A percentile compares a stretch with the other conserved stretches of the same genome.
Evolutionary conservation across 37 sponge, comb jelly and placozoan species (phyloP).

Genomic region (Tethya wilhelma): DNA sequence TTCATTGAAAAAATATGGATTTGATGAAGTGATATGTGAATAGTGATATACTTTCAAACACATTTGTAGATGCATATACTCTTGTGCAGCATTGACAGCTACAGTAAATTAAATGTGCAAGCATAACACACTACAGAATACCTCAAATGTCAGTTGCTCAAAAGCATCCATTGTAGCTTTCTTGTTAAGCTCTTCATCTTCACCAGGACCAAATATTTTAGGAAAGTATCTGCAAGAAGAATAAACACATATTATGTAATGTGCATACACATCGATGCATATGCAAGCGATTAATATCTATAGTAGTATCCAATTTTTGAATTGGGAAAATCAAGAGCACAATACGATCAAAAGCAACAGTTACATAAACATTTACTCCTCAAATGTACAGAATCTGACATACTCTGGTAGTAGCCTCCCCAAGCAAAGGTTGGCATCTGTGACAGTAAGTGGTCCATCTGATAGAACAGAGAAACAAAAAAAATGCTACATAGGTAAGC

Average conservation of each 20-base stretch:
- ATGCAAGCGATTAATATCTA: too few relatives aligned
- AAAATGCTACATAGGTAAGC: neutral
- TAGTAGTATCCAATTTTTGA: too few relatives aligned
- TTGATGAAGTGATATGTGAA: too few relatives aligned
- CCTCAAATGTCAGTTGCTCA: constrained; percentile 75
- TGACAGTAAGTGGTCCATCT: constrained; percentile 96
- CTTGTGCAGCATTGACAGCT: too few relatives aligned
- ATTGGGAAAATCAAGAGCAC: too few relatives aligned
- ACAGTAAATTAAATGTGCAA: neutral
- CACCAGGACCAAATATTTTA: constrained; percentile 92
- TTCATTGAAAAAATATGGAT: too few relatives aligned
- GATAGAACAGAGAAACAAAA: neutral
- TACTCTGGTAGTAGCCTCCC: constrained; percentile 93
- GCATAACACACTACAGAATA: constrained; percentile 32
- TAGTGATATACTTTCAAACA: too few relatives aligned
- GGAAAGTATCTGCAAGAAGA: constrained; percentile 79
- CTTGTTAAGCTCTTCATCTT: constrained; percentile 82
- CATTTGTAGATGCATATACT: too few relatives aligned
- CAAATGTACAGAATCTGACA: too few relatives aligned
- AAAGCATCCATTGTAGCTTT: constrained; percentile 62
- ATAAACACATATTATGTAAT: constrained; percentile 5
- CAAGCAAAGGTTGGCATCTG: constrained; percentile 97
- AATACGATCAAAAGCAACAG: too few relatives aligned
- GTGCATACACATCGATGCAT: too few relatives aligned
- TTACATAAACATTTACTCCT: too few relatives aligned